Evolutionary conservation across 2,888 invertebrate genomes (phyloP).

Genomic region (Euproctis similis): DNA sequence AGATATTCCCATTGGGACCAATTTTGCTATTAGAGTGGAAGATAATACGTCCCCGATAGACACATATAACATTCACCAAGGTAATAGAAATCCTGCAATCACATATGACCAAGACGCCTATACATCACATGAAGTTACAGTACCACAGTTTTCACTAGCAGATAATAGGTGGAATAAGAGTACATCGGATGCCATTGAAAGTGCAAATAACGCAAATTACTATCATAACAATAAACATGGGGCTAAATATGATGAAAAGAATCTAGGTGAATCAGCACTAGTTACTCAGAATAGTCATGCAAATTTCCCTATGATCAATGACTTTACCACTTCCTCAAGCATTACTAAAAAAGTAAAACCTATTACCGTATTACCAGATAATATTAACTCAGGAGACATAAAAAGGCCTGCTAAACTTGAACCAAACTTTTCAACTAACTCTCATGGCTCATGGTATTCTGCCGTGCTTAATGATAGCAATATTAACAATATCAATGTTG

Average conservation of each 20-base stretch:
- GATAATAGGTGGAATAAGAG: conserved; percentile 62
- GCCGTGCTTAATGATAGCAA: conserved; percentile 50
- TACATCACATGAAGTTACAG: conserved; percentile 25
- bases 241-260: conserved; percentile 15
- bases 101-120: conserved; percentile 31
- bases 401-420: conserved; percentile 53
- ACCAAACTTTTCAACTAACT: conserved; percentile 58
- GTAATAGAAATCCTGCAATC: conserved; percentile 32
- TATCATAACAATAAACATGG: conserved; percentile 23
- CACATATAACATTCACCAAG: conserved; percentile 45
- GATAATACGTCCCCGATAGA: conserved; percentile 49
- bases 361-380: conserved; percentile 37
- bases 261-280: conserved; percentile 17
- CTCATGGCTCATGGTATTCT: conserved; percentile 69
- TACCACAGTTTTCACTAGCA: conserved; percentile 36
- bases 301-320: conserved; percentile 66
- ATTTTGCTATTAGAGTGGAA: conserved; percentile 67
- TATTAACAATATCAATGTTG: conserved; percentile 51
- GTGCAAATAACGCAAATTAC: conserved; percentile 21
- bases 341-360: conserved; percentile 29
- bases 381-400: conserved; percentile 31
- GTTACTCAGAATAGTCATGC: conserved; percentile 61
- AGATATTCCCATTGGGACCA: conserved; percentile 67
- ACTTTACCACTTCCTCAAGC: conserved; percentile 25
- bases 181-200: conserved; percentile 23